Evolutionary conservation across 2,888 invertebrate genomes (phyloP).

Genomic region (Apotomis turbidana): DNA sequence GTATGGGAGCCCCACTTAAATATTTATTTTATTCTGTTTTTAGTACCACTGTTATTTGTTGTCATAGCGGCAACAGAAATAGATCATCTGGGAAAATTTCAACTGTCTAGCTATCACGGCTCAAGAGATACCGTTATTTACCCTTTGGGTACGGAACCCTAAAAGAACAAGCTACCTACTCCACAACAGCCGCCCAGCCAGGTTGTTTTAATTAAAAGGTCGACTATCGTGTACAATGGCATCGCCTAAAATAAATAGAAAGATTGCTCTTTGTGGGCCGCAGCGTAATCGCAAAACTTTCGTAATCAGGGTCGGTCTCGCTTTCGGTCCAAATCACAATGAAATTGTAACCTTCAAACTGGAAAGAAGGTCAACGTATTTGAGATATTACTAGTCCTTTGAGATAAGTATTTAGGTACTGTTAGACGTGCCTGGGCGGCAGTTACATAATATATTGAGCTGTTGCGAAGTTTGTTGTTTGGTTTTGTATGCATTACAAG

Average conservation of each 20-base stretch:
- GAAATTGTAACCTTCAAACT: conserved; percentile 41
- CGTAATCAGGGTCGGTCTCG: conserved; percentile 36
- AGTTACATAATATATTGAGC: too few relatives aligned
- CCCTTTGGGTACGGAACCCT: too few relatives aligned
- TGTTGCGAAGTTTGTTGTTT: too few relatives aligned
- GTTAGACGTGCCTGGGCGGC: too few relatives aligned
- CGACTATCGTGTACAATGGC: not conserved
- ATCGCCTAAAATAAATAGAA: conserved; percentile 8
- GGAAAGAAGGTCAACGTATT: conserved; percentile 29
- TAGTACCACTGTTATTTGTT: too few relatives aligned
- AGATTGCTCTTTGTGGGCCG: conserved; percentile 25
- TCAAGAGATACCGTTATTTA: too few relatives aligned
- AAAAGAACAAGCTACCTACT: not conserved
- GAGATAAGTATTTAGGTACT: not conserved
- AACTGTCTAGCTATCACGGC: too few relatives aligned
- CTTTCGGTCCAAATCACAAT: conserved; percentile 37
- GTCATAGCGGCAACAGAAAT: too few relatives aligned
- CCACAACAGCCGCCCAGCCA: not conserved
- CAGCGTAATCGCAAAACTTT: conserved; percentile 35
- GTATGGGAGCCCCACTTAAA: too few relatives aligned
- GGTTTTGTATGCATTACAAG: too few relatives aligned
- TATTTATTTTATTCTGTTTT: too few relatives aligned
- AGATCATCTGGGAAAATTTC: too few relatives aligned
- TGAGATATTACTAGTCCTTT: conserved; percentile 23
- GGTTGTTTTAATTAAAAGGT: not conserved